phyloP scores from a whole-genome alignment of 2,888 invertebrate genomes.

The Entomobrya proxima region DNA sequence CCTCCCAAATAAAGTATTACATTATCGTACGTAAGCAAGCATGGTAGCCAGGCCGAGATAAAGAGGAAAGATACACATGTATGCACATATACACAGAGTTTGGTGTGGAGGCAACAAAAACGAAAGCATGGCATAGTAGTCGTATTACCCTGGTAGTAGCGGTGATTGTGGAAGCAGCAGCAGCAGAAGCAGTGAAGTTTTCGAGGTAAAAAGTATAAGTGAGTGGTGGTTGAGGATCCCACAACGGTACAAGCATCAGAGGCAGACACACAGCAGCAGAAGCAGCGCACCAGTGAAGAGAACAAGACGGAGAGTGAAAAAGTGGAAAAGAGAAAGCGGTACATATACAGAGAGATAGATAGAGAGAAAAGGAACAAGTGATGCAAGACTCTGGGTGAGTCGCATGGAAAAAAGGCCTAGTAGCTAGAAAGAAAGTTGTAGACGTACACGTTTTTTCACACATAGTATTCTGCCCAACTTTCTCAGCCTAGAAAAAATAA shows the following conservation, averaged over 20 bases:
- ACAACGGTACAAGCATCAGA: conserved; percentile 37
- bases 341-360: conserved; percentile 65
- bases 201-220: neutral
- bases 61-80: conserved; percentile 32
- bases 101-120: neutral
- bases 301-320: conserved; percentile 44
- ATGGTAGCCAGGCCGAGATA: conserved; percentile 12
- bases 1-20: conserved; percentile 62
- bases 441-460: conserved; percentile 52
- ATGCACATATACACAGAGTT: conserved; percentile 11
- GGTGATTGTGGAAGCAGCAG: neutral
- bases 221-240: conserved; percentile 34
- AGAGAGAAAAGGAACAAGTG: conserved; percentile 43
- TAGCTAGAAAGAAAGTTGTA: no score
- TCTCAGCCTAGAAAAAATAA: conserved; percentile 45
- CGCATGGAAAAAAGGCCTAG: conserved; percentile 46
- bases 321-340: conserved; percentile 54
- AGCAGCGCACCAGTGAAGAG: conserved; percentile 1
- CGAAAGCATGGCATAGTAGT: neutral
- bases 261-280: conserved; percentile 34
- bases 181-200: neutral
- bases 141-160: neutral
- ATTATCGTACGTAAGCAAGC: conserved; percentile 60
- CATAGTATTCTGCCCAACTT: no score
- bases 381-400: conserved; percentile 61